These are phyloP conservation scores for Monochamus alternatus DNA, from an alignment of 2,888 invertebrate genomes.

Conservation along the genomic window DNA sequence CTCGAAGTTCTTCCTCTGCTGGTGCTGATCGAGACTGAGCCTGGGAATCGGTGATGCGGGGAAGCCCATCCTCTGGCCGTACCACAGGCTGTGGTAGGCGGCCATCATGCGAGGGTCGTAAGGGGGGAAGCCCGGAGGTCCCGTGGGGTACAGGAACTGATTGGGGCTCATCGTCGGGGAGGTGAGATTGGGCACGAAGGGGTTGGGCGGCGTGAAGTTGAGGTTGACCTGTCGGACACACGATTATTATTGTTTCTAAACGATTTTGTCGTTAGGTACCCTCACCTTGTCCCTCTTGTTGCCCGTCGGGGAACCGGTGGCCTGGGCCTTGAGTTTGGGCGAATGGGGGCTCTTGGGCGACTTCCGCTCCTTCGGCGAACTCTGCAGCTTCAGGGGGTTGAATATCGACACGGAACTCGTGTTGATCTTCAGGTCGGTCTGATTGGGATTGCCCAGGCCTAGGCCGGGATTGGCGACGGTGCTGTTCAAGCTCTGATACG, in stretches of 20 bases:
- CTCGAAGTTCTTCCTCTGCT: slow-evolving; percentile 61
- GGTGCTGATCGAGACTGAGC: slow-evolving; percentile 56
- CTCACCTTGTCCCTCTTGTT: slow-evolving; percentile 50
- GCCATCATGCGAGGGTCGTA: slow-evolving; percentile 69
- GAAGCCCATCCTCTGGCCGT: slow-evolving; percentile 61
- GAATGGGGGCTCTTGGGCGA: slow-evolving; percentile 68
- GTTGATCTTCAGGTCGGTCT: slow-evolving; percentile 67
- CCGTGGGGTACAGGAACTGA: slow-evolving; percentile 66
- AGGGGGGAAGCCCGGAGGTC: slow-evolving; percentile 65
- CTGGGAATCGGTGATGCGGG: slow-evolving; percentile 56
- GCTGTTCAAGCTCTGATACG: slow-evolving; percentile 5
- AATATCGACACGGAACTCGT: slow-evolving; percentile 70
- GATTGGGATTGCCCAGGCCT: slow-evolving; percentile 3
- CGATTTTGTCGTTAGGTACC: background rate
- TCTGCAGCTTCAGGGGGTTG: slow-evolving; percentile 69
- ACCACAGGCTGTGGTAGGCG: slow-evolving; percentile 66
- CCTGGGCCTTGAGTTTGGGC: slow-evolving; percentile 58
- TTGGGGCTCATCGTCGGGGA: slow-evolving; percentile 68
- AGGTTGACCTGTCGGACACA: slow-evolving; percentile 54
- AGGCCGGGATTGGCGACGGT: background rate
- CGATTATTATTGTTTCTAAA: background rate
- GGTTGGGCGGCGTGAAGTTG: slow-evolving; percentile 69
- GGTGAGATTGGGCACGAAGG: slow-evolving; percentile 68
- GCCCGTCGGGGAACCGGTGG: slow-evolving; percentile 45
- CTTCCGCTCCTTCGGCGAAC: slow-evolving; percentile 65